Conservation (phyloP, 2,113 vertebrate genomes). For the Andinoacara biseriatus region DNA sequence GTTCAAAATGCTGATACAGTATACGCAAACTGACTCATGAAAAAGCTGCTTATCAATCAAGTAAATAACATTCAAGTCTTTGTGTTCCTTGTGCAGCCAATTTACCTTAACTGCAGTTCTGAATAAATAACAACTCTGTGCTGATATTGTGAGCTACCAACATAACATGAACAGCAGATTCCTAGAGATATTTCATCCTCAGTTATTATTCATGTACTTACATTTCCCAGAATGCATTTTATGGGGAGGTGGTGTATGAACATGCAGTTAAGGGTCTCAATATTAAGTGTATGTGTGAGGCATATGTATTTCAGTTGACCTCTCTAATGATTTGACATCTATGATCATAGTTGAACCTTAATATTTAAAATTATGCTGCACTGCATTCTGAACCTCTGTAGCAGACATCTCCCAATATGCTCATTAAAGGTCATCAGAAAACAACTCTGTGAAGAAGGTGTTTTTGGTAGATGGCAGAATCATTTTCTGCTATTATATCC, state of each 20-base stretch:
- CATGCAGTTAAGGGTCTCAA: neutral
- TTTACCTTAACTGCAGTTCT: neutral
- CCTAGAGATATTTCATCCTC: neutral
- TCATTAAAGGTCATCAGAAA: constrained; percentile 5
- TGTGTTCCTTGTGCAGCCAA: neutral
- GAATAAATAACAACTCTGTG: neutral
- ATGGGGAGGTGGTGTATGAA: neutral
- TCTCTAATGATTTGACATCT: neutral
- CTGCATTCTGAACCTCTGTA: neutral
- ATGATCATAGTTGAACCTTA: neutral
- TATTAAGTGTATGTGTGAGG: neutral
- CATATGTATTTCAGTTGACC: neutral
- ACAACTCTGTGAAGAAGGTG: neutral
- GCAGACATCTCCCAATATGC: neutral
- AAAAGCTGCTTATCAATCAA: neutral
- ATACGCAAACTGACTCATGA: neutral
- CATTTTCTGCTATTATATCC: constrained; percentile 7
- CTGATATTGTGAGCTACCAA: neutral
- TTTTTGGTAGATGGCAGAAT: neutral
- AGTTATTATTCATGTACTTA: constrained; percentile 4
- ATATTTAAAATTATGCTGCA: neutral
- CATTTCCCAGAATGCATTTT: constrained; percentile 18
- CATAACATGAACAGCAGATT: neutral
- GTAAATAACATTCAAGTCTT: neutral
- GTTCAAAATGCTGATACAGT: neutral